Percentiles rank a stretch among this genome's conserved stretches.
These are phyloP conservation scores for Oceanodroma leucorhoa DNA, from an alignment of 2,797 vertebrate species.

Conservation along the genomic window DNA sequence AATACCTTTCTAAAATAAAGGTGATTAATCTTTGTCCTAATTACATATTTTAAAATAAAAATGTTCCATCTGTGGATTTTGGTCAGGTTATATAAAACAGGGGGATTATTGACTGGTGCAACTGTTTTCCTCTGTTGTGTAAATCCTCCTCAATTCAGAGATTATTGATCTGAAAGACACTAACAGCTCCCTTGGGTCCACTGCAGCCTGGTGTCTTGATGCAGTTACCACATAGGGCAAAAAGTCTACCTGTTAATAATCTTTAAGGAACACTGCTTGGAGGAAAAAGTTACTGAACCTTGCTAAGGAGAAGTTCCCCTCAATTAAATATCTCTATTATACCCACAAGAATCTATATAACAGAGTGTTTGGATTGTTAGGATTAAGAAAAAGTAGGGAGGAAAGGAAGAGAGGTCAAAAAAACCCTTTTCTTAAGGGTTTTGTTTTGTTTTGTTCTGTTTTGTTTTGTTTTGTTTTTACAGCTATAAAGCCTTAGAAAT, in stretches of 20 bases:
- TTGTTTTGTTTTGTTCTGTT: rapidly evolving
- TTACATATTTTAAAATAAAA: background rate
- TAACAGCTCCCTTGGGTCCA: background rate
- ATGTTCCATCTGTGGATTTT: background rate
- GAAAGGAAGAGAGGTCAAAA: background rate
- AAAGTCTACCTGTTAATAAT: background rate
- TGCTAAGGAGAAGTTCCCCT: background rate
- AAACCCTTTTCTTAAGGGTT: background rate
- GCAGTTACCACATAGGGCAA: background rate
- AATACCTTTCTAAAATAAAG: background rate
- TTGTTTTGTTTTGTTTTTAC: background rate
- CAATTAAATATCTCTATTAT: background rate
- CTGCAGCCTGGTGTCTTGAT: background rate
- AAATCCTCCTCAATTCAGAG: background rate
- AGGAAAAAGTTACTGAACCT: background rate
- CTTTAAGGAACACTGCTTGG: background rate
- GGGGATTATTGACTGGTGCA: background rate
- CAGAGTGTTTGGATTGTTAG: background rate
- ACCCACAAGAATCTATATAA: background rate
- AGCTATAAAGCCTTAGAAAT: constrained; percentile 1
- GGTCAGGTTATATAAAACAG: background rate
- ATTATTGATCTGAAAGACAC: background rate
- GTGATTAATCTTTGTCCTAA: background rate
- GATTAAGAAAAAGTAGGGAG: background rate
- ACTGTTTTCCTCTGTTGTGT: background rate